Percentiles rank a stretch among this genome's conserved stretches.
phyloP scores from a whole-genome alignment of 2,113 vertebrate genomes.

The Clupea harengus region DNA sequence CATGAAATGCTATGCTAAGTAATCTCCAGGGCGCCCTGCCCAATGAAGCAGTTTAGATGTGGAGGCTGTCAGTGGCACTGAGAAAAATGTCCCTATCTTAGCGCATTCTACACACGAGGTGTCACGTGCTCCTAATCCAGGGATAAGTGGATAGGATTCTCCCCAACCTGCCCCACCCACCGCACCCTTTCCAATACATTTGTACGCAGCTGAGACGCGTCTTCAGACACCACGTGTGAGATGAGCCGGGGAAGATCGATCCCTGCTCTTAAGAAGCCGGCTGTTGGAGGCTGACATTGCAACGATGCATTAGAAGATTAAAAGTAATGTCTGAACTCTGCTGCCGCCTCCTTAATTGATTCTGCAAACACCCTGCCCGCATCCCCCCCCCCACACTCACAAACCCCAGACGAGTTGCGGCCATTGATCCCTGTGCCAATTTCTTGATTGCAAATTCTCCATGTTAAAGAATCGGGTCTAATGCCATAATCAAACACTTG shows the following conservation, averaged over 20 bases:
- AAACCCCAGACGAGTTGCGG: conserved; percentile 59
- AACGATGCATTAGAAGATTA: conserved; percentile 76
- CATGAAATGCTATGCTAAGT: neutral
- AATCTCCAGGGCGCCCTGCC: neutral
- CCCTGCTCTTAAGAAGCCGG: conserved; percentile 57
- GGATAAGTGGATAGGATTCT: neutral
- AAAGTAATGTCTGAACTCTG: conserved; percentile 69
- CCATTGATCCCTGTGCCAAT: conserved; percentile 71
- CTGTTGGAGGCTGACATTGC: conserved; percentile 55
- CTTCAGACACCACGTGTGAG: conserved; percentile 30
- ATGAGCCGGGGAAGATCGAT: conserved; percentile 64
- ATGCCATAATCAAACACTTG: conserved; percentile 77
- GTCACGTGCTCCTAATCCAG: neutral
- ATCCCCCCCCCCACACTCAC: conserved; percentile 26
- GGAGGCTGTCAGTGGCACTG: neutral
- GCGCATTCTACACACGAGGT: neutral
- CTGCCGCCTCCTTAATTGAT: conserved; percentile 70
- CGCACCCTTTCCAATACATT: conserved; percentile 5
- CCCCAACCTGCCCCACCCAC: neutral
- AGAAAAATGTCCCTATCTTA: neutral
- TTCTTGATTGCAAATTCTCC: conserved; percentile 72
- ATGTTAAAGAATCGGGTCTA: conserved; percentile 70
- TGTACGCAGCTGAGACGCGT: neutral
- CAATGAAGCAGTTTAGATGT: neutral
- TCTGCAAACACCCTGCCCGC: conserved; percentile 36